These are phyloP conservation scores for Trichosurus vulpecula DNA, from an alignment of 2,797 vertebrate genomes.

Conservation along the genomic window DNA sequence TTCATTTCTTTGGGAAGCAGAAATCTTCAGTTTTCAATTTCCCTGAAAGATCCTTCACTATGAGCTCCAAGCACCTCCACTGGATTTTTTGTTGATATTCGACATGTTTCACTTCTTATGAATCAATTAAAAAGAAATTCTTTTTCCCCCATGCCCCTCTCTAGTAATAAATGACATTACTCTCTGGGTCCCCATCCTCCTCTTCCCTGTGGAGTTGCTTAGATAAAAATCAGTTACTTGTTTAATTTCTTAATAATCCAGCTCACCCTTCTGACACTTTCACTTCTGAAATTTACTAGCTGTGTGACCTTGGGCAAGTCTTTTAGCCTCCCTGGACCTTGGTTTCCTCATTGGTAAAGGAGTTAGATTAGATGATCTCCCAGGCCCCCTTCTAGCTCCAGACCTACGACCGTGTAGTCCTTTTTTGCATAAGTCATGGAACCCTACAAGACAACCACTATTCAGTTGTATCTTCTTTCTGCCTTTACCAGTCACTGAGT, in stretches of 20 bases:
- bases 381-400: neutral
- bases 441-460: neutral
- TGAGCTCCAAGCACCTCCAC: conserved; percentile 23
- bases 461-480: neutral
- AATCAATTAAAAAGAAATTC: conserved; percentile 39
- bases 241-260: neutral
- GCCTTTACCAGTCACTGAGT: neutral
- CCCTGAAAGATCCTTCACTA: conserved; percentile 21
- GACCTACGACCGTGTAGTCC: neutral
- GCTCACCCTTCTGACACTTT: neutral
- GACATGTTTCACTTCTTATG: conserved; percentile 52
- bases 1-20: conserved; percentile 4
- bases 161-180: neutral
- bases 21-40: conserved; percentile 41
- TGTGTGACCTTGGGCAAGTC: neutral
- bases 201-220: neutral
- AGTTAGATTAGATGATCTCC: neutral
- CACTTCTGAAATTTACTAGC: neutral
- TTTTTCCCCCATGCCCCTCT: neutral
- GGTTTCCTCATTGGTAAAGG: neutral
- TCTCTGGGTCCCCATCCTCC: neutral
- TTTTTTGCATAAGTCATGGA: neutral
- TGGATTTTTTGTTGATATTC: conserved; percentile 64
- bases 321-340: neutral
- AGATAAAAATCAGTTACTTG: neutral